phyloP scores from a whole-genome alignment of 2,888 invertebrate species.

The Eledone cirrhosa region DNA sequence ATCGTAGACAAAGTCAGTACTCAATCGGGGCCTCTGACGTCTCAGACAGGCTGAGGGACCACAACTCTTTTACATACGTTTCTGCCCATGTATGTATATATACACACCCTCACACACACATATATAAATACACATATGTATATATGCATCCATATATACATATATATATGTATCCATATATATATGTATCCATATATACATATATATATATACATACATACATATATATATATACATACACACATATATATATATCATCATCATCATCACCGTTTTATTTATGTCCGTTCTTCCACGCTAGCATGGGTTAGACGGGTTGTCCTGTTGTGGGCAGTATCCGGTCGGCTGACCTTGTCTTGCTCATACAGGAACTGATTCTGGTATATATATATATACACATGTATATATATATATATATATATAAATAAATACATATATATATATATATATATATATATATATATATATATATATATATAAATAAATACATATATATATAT shows the following conservation, averaged over 20 bases:
- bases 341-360: no score
- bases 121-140: neutral
- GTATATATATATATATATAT: neutral
- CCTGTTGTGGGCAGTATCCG: no score
- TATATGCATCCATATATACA: neutral
- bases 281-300: no score
- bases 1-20: no score
- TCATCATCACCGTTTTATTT: no score
- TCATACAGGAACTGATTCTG: no score
- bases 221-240: neutral
- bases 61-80: neutral
- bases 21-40: no score
- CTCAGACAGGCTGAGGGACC: no score
- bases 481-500: neutral
- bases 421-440: neutral
- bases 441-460: neutral
- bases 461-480: constrained; percentile 1
- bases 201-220: neutral
- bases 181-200: neutral
- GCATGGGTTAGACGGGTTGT: no score
- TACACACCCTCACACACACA: neutral
- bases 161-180: neutral
- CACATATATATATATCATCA: no score
- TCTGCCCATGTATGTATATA: neutral
- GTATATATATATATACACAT: no score